phyloP scores from a whole-genome alignment of 2,888 invertebrate species.

The Phortica magna region DNA sequence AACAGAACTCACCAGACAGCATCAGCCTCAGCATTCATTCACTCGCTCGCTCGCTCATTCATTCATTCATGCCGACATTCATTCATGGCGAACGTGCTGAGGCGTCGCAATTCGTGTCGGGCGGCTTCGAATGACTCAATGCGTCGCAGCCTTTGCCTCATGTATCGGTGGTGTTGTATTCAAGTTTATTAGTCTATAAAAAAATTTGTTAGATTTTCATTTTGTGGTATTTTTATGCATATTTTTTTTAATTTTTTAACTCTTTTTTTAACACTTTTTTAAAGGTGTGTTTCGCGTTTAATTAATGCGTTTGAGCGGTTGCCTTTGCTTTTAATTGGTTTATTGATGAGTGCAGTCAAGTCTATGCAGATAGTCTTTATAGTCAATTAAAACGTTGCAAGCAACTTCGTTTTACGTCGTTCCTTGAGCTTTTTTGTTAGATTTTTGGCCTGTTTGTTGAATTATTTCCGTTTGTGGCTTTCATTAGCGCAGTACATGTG shows the following conservation, averaged over 20 bases:
- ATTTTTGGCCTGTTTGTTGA: background rate
- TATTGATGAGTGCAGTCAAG: background rate
- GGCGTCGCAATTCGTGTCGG: conserved; percentile 32
- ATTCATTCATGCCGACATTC: conserved; percentile 34
- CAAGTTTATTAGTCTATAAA: conserved; percentile 72
- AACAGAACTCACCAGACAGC: background rate
- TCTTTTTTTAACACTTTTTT: background rate
- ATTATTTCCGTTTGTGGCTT: background rate
- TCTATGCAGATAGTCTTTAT: background rate
- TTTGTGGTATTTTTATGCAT: conserved; percentile 68
- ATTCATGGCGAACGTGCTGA: conserved; percentile 25
- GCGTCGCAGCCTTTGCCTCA: background rate
- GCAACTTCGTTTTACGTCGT: no score
- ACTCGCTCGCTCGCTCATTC: background rate
- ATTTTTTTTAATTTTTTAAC: conserved; percentile 58
- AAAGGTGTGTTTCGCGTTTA: background rate
- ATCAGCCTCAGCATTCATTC: background rate
- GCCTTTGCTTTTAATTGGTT: background rate
- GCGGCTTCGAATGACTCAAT: background rate
- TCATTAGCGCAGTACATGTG: background rate
- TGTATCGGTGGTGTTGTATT: conserved; percentile 49
- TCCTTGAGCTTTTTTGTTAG: no score
- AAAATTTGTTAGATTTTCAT: conserved; percentile 69
- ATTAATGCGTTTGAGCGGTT: conserved; percentile 3
- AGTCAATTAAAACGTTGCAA: no score